Evolutionary conservation across 2,797 vertebrate genomes (phyloP).

Genomic region (Acanthis flammea): DNA sequence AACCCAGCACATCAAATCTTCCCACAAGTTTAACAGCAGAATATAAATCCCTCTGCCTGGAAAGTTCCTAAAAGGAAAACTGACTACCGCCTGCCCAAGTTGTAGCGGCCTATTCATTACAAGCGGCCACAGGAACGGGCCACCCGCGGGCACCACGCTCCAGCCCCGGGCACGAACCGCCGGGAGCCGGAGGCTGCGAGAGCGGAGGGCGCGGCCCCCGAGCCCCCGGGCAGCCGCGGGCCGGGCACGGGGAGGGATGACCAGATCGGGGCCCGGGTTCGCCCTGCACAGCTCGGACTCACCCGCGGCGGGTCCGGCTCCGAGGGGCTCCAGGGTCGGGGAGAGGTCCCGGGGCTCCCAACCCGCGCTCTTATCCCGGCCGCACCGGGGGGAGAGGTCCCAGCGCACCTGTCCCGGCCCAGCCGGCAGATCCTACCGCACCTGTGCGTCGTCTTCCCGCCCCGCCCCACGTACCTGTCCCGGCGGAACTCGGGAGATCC

Average conservation of each 20-base stretch:
- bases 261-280: neutral
- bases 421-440: neutral
- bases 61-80: neutral
- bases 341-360: rapidly evolving
- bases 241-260: no score
- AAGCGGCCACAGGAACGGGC: neutral
- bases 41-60: rapidly evolving
- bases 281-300: neutral
- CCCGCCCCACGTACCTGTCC: neutral
- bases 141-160: neutral
- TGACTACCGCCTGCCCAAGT: rapidly evolving
- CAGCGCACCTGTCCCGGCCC: neutral
- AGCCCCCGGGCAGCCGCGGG: neutral
- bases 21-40: no score
- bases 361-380: no score
- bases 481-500: neutral
- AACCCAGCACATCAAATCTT: rapidly evolving
- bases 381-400: neutral
- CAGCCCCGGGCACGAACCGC: neutral
- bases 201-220: neutral
- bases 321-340: rapidly evolving
- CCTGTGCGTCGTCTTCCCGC: neutral
- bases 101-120: neutral
- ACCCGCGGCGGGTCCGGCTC: neutral
- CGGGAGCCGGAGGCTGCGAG: neutral